phyloP scores from a whole-genome alignment of 2,797 vertebrate species.

The Eospalax fontanierii region DNA sequence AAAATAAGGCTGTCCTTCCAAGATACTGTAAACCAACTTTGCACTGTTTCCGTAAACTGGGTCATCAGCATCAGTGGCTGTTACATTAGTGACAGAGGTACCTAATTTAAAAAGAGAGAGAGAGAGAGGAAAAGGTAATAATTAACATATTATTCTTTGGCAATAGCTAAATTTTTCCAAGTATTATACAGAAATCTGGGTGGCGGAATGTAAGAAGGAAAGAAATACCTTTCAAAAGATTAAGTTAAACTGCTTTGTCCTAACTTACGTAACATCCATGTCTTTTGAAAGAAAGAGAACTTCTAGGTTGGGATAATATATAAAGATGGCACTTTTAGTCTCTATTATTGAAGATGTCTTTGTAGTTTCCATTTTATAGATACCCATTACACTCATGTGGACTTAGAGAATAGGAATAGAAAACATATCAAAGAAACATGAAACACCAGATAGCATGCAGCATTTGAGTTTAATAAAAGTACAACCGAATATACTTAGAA shows the following conservation, averaged over 20 bases:
- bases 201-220: conserved; percentile 29
- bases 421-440: conserved; percentile 84
- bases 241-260: conserved; percentile 47
- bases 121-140: conserved; percentile 18
- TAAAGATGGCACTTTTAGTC: conserved; percentile 72
- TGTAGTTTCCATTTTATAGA: conserved; percentile 83
- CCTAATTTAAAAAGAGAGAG: conserved; percentile 89
- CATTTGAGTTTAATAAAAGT: conserved; percentile 81
- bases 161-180: conserved; percentile 65
- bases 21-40: conserved; percentile 97
- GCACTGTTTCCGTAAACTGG: conserved; percentile 99
- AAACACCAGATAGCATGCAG: conserved; percentile 83
- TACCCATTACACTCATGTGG: conserved; percentile 75
- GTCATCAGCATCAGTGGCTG: conserved; percentile 98
- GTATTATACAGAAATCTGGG: conserved; percentile 50
- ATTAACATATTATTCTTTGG: conserved; percentile 74
- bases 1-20: conserved; percentile 99
- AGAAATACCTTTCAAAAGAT: conserved; percentile 27
- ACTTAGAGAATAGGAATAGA: conserved; percentile 82
- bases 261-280: conserved; percentile 67
- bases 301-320: conserved; percentile 63
- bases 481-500: conserved; percentile 80
- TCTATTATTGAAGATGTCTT: conserved; percentile 85
- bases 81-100: conserved; percentile 97
- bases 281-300: conserved; percentile 66